Evolutionary conservation across 2,888 invertebrate genomes (phyloP), one percentile per base, ranked within the genome.

Genomic region (Leucophenga montana): DNA sequence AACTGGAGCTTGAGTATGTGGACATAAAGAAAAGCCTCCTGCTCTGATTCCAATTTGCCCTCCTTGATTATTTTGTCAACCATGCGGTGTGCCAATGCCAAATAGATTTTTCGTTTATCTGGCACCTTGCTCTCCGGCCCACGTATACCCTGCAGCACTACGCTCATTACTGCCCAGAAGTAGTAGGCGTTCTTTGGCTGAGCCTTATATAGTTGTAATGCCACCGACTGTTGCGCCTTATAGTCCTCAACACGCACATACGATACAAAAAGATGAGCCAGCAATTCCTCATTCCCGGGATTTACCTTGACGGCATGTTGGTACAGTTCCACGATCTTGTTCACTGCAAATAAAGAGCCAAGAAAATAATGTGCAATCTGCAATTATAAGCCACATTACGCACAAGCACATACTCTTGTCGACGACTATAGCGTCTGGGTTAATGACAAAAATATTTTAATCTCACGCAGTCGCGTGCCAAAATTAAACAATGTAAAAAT

Each of bases 121-220:
- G 88, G 87, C 78, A 92, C 91, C 6, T 89, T 89, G 13, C 87
- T 85, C 67, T 89, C 90, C 1, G 87, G 89, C 1, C 90, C 90
- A 16, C 90, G 87, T 11, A 89, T 89, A 16, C 89, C 90, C 88
- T 98, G 98, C 90, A 98, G 92, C 22, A 98, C 94, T 78, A 97
- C 93, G 87, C 98, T 98, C 95, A 98, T 98, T 11, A 99, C 95
- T 20, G 96, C 95, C 99, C 99, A 99, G 88, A 97, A 98, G 87
- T 97, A 98, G 87, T 99, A 99, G 0, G 97, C 97, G 88, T 96
- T 97, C 88, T 98, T 98, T 2, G 96, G 95, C 82, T 94, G 94
- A 69, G 95, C 90, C 90, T 97, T 98, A 89, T 96, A 98, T 46
- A 99, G 90, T 13, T 93, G 92, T 91, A 98, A 92, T 0, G 98